Conservation (phyloP, 2,797 vertebrate genomes). For the Pangasius macronema region DNA sequence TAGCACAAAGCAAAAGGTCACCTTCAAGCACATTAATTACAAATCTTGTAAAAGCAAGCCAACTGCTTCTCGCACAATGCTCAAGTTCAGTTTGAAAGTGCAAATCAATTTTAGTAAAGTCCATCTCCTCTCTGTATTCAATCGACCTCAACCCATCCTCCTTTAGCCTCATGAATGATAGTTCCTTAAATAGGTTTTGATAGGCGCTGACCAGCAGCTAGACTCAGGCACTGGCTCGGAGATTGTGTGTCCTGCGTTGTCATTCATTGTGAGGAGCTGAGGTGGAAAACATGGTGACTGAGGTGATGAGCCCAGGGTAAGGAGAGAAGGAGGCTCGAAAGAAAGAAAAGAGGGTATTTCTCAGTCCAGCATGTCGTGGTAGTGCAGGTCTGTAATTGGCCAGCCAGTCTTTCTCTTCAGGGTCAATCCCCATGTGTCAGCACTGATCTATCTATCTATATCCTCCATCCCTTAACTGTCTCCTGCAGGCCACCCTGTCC, state of each 20-base stretch:
- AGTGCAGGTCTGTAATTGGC: constrained; percentile 48
- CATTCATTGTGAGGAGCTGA: constrained; percentile 34
- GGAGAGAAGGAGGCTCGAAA: constrained; percentile 28
- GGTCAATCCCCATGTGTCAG: constrained; percentile 56
- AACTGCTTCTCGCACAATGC: constrained; percentile 5
- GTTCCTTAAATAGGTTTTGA: constrained; percentile 46
- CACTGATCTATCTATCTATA: constrained; percentile 51
- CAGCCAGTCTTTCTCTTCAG: constrained; percentile 40
- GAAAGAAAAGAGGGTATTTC: constrained; percentile 26
- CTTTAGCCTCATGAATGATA: constrained; percentile 35
- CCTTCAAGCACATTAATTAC: constrained; percentile 47
- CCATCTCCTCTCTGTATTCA: constrained; percentile 6
- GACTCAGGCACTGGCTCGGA: constrained; percentile 38
- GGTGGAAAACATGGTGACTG: constrained; percentile 46
- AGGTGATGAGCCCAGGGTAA: constrained; percentile 37
- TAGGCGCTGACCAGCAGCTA: constrained; percentile 48
- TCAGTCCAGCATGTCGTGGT: constrained; percentile 33
- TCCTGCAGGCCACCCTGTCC: constrained; percentile 19
- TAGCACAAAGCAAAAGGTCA: constrained; percentile 58
- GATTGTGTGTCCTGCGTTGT: constrained; percentile 47
- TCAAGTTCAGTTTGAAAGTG: constrained; percentile 27
- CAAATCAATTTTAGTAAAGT: constrained; percentile 22
- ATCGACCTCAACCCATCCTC: neutral
- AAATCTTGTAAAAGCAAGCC: constrained; percentile 47
- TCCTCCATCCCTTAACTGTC: constrained; percentile 16